Evolutionary conservation across 92 coral and sea anemone species (phyloP), one percentile per base, ranked within the genome.

Genomic region (Siderastrea siderea): DNA sequence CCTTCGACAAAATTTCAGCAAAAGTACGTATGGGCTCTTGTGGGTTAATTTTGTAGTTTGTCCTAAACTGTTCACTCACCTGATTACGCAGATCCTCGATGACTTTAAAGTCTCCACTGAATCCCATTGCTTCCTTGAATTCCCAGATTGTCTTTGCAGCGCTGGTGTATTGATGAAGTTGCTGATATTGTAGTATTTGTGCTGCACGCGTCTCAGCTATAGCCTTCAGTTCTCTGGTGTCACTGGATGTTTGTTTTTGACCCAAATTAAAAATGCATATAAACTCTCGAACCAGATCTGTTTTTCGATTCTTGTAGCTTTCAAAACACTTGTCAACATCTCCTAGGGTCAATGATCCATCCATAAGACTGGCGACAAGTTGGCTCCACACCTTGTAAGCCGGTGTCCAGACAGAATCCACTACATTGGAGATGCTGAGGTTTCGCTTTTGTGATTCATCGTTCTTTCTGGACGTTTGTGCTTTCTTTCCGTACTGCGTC

Each of bases 81-180:
- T 93, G 95, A 17, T 86, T 80, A 44, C 77, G 50, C 13, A 93
- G 75, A 53, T 89, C 92, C 77, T 88, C 93, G 2, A 96, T 80
- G 45, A 79, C 86, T 54, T 58, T 61, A 86, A 96, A 96, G 79
- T 96, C 97, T 65, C 99, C 99, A 17, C 68, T 69, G 3, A 96
- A 84, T 8, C 87, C 85, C 90, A 96, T 76, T 53, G 90, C 88
- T 47, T 94, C 71, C 86, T 87, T 90, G 67, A 96, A 94, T 3
- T 92, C 67, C 87, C 90, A 83, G 71, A 96, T 87, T 6, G 91
- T 90, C 19, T 81, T 79, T 68, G 96, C 92, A 4, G 99, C 96
- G 19, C 51, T 74, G 4, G 80, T 75, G 60, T 91, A 87, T 43
- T 91, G 70, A 71, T 77, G 86, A 60, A 94, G 88, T n/a, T 93